Evolutionary conservation across 2,113 vertebrate genomes (phyloP).

Genomic region (Tursiops truncatus): DNA sequence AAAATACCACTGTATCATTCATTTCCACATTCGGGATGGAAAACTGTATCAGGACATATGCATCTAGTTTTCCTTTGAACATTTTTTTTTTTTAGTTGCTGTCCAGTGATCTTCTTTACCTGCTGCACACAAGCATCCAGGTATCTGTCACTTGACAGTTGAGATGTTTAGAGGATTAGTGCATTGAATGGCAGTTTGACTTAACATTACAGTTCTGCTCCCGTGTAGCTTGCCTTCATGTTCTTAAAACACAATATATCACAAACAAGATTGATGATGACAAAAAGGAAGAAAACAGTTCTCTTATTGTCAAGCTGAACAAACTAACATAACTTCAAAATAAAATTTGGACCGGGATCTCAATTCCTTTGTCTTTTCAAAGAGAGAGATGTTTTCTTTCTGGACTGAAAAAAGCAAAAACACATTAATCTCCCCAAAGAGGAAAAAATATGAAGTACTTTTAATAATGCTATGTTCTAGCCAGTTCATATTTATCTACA

Average conservation of each 20-base stretch:
- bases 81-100: conserved; percentile 74
- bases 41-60: conserved; percentile 51
- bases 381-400: conserved; percentile 36
- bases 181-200: conserved; percentile 89
- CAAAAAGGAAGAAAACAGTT: conserved; percentile 62
- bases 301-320: conserved; percentile 70
- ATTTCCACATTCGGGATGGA: neutral
- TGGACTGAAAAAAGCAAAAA: neutral
- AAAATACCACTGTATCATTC: conserved; percentile 13
- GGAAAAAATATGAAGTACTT: neutral
- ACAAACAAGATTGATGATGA: conserved; percentile 71
- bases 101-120: conserved; percentile 85
- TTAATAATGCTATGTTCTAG: neutral
- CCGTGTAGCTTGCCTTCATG: conserved; percentile 81
- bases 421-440: neutral
- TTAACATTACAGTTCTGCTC: conserved; percentile 85
- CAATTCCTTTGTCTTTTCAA: conserved; percentile 54
- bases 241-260: conserved; percentile 73
- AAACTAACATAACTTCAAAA: conserved; percentile 73
- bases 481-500: neutral
- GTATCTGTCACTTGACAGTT: conserved; percentile 86
- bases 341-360: conserved; percentile 53
- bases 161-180: conserved; percentile 88
- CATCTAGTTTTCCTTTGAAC: conserved; percentile 72
- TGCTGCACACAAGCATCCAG: conserved; percentile 84